These are phyloP conservation scores for Oligia strigilis DNA, from an alignment of 2,888 invertebrate species.

Conservation along the genomic window DNA sequence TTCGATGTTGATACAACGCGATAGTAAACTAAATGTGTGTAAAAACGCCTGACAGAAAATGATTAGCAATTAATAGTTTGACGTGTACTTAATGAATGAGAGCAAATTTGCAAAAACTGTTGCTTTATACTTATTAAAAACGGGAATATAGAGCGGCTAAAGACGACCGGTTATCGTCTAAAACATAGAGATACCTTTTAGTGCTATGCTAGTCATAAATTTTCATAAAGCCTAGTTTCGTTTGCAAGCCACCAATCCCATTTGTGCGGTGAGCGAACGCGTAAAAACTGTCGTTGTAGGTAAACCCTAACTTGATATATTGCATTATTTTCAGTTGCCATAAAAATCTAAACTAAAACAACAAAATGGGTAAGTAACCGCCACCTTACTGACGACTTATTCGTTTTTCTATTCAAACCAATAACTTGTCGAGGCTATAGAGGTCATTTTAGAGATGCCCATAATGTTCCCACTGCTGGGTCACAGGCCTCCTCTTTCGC, in stretches of 20 bases:
- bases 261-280: conserved; percentile 24
- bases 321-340: conserved; percentile 35
- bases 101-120: neutral
- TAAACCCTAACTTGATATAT: conserved; percentile 38
- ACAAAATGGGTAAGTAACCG: neutral
- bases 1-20: neutral
- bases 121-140: too few species aligned
- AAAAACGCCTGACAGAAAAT: neutral
- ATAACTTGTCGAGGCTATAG: neutral
- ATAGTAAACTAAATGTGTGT: neutral
- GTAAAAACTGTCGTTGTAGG: conserved; percentile 39
- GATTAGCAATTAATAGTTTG: neutral
- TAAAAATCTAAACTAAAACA: conserved; percentile 26
- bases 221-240: conserved; percentile 29
- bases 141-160: neutral
- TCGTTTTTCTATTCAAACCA: neutral
- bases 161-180: neutral
- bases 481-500: too few species aligned
- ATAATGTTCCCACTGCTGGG: too few species aligned
- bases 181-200: neutral
- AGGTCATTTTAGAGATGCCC: neutral
- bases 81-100: neutral
- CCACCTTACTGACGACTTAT: neutral
- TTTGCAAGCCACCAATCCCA: conserved; percentile 32
- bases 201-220: conserved; percentile 29